Conservation (phyloP, 2,113 vertebrate genomes). For the Piprites chloris region DNA sequence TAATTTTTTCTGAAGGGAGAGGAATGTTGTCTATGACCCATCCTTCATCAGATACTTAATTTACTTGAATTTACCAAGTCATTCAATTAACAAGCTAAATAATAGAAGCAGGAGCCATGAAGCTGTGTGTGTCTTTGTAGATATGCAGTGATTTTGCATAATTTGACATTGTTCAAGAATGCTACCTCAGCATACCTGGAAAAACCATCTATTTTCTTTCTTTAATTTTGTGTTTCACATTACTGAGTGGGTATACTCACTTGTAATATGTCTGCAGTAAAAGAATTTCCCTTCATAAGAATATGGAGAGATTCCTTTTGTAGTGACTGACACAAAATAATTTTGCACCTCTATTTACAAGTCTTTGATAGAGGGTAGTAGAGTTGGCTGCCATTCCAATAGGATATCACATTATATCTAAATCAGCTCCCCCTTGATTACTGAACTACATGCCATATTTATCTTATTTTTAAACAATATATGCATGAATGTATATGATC, state of each 20-base stretch:
- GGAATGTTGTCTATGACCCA: neutral
- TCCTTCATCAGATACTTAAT: neutral
- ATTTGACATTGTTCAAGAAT: neutral
- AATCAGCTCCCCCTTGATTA: neutral
- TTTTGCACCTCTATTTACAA: neutral
- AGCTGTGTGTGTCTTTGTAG: neutral
- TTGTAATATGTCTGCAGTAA: neutral
- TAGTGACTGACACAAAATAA: neutral
- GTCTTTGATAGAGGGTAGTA: neutral
- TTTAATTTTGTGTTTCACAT: neutral
- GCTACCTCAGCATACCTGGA: neutral
- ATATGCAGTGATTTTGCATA: neutral
- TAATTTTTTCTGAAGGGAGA: neutral
- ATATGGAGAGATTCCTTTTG: neutral
- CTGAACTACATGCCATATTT: neutral
- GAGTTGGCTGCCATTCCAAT: neutral
- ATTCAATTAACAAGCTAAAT: neutral
- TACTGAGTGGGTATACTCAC: neutral
- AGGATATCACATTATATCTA: neutral
- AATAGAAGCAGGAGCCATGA: neutral
- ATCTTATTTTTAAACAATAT: neutral
- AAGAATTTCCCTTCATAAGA: neutral
- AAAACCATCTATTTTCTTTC: neutral
- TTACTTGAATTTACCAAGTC: neutral
- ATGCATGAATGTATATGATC: neutral